Conservation (phyloP, 2,888 invertebrate genomes). For the Timema cristinae region DNA sequence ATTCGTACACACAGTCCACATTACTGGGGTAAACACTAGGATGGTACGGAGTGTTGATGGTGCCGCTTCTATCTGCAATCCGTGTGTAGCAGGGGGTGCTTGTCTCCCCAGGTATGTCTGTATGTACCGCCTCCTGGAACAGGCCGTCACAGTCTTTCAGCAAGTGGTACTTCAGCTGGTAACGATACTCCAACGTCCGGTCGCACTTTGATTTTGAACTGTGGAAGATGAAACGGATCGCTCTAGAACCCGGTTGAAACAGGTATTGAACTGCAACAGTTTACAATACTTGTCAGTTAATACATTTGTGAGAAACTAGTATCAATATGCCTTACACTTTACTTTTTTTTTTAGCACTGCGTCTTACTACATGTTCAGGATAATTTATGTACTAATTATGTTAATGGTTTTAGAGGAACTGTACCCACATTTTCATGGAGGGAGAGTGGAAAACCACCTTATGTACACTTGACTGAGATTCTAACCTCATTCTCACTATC, state of each 20-base stretch:
- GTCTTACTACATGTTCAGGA: too few species aligned
- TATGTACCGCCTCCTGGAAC: conserved; percentile 35
- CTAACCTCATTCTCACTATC: too few species aligned
- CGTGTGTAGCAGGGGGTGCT: conserved; percentile 38
- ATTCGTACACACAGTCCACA: conserved; percentile 41
- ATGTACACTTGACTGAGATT: too few species aligned
- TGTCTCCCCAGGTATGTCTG: conserved; percentile 14
- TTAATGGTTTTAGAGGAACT: too few species aligned
- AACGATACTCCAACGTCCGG: conserved; percentile 31
- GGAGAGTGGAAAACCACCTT: too few species aligned
- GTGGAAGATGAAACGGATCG: conserved; percentile 38
- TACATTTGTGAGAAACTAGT: too few species aligned
- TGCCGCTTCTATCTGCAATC: conserved; percentile 38
- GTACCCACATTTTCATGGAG: too few species aligned
- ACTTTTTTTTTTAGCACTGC: too few species aligned
- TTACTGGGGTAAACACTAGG: conserved; percentile 38
- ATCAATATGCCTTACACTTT: too few species aligned
- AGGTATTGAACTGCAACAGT: conserved; percentile 38
- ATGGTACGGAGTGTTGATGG: conserved; percentile 39
- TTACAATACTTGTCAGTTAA: too few species aligned
- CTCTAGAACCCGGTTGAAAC: conserved; percentile 38
- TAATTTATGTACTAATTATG: too few species aligned
- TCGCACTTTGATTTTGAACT: conserved; percentile 30
- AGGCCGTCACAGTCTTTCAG: conserved; percentile 35
- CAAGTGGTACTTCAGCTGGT: conserved; percentile 36